Evolutionary conservation across 1,140 invertebrate genomes (phyloP).

Genomic region (Diabrotica undecimpunctata): DNA sequence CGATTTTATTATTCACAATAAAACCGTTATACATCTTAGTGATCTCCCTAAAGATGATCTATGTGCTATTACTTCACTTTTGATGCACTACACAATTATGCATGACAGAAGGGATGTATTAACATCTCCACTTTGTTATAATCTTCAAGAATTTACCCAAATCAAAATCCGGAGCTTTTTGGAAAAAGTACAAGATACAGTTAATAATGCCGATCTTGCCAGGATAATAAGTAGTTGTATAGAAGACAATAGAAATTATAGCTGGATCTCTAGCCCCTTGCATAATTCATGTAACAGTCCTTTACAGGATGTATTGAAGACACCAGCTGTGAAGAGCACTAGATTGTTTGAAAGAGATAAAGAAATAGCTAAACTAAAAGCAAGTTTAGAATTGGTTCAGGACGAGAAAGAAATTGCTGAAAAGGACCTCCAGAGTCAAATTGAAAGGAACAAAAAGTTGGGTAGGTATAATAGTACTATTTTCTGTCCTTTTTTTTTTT

Average conservation of each 20-base stretch:
- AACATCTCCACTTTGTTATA: conserved; percentile 38
- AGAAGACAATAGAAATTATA: conserved; percentile 19
- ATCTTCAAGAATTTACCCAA: conserved; percentile 34
- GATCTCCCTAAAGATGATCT: conserved; percentile 33
- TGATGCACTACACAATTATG: conserved; percentile 43
- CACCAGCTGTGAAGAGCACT: conserved; percentile 31
- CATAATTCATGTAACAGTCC: conserved; percentile 30
- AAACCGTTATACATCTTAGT: conserved; percentile 29
- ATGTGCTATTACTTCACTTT: conserved; percentile 35
- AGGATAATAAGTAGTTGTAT: conserved; percentile 27
- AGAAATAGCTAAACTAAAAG: conserved; percentile 33
- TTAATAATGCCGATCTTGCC: conserved; percentile 35
- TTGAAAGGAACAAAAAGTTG: conserved; percentile 36
- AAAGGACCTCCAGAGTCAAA: conserved; percentile 34
- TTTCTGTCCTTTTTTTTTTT: background rate
- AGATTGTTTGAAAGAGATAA: conserved; percentile 34
- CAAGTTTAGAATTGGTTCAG: conserved; percentile 37
- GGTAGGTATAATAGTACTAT: conserved; percentile 25
- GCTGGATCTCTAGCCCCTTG: conserved; percentile 8
- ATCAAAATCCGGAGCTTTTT: conserved; percentile 39
- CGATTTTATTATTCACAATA: conserved; percentile 28
- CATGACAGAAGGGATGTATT: conserved; percentile 35
- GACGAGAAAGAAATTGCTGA: conserved; percentile 40
- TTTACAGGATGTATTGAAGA: conserved; percentile 38
- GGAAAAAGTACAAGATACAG: conserved; percentile 32